Conservation (phyloP, 1,140 invertebrate genomes). For the Kradibia gibbosae region DNA sequence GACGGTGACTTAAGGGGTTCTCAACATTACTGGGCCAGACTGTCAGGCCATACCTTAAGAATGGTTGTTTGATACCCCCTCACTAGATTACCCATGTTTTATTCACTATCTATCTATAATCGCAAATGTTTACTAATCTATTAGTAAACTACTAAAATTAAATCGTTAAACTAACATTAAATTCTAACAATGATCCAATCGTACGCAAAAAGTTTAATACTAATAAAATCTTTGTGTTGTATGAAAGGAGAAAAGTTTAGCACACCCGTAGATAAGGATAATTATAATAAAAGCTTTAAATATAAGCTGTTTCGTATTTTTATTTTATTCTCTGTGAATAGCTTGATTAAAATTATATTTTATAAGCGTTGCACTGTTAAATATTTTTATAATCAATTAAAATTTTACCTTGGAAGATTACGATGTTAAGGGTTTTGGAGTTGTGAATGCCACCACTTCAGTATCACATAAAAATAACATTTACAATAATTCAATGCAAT, state of each 20-base stretch:
- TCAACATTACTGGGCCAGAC: background rate
- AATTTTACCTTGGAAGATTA: background rate
- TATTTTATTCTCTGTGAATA: background rate
- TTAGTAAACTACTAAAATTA: background rate
- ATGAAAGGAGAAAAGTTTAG: no score
- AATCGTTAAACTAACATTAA: background rate
- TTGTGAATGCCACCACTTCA: background rate
- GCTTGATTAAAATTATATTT: slow-evolving; percentile 4
- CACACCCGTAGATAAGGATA: no score
- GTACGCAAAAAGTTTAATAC: background rate
- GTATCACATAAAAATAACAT: slow-evolving; percentile 23
- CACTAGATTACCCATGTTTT: no score
- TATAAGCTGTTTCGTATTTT: no score
- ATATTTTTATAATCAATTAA: slow-evolving; percentile 19
- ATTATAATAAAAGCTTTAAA: no score
- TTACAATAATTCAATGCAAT: background rate
- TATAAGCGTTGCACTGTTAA: slow-evolving; percentile 12
- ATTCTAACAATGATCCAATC: no score
- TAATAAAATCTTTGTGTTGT: background rate
- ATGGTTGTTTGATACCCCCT: background rate
- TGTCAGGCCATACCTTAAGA: background rate
- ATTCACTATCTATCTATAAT: background rate
- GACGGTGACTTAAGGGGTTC: background rate
- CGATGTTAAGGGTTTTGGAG: slow-evolving; percentile 2
- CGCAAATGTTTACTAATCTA: background rate